Base-by-base conservation (phyloP, 1,140 invertebrate species). In the Nilaparvata lugens region DNA sequence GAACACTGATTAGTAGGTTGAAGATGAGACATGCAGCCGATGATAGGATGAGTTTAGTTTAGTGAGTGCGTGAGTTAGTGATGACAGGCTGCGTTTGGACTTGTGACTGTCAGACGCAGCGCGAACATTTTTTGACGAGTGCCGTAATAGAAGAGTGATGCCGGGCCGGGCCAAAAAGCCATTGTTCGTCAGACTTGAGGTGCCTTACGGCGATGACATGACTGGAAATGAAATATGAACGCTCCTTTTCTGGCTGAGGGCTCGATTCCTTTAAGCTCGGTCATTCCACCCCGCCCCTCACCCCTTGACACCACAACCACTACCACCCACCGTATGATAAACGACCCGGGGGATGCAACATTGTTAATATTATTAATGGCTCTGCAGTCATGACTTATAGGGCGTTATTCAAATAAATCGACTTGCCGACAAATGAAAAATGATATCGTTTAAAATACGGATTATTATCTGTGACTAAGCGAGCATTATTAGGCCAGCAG, bases 361-460 rank as follows among this genome's bases (percentile, higher is more conserved):
- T 57, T 57, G 56, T 57, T 57, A 57, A 57, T 57, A 43, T 57
- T 57, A 57, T 57, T 57, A 57, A 57, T 57, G 56, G 25, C 56
- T 21, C 35, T 43, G 38, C 45, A 18, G 21, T 43, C 40, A 35
- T 57, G 56, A 57, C 56, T 57, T 57, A 57, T 57, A 45, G 56
- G 28, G n/a, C 40, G 56, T 57, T 57, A 57, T 57, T 57, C 56
- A 57, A 57, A 57, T 57, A 57, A 57, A 57, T 57, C 56, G 56
- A 57, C 56, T 42, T 43, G 31, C 56, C 11, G 19, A 43, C 56
- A 43, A 45, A 57, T 57, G 56, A 57, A 57, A 57, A 57, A 57
- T 57, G 56, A 42, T 25, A 43, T 25, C 56, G 25, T 57, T 57
- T 57, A 57, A 57, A 57, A 45, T 43, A 43, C 56, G 56, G 56